Evolutionary conservation across 2,797 vertebrate genomes (phyloP).

Genomic region (Monodelphis domestica): DNA sequence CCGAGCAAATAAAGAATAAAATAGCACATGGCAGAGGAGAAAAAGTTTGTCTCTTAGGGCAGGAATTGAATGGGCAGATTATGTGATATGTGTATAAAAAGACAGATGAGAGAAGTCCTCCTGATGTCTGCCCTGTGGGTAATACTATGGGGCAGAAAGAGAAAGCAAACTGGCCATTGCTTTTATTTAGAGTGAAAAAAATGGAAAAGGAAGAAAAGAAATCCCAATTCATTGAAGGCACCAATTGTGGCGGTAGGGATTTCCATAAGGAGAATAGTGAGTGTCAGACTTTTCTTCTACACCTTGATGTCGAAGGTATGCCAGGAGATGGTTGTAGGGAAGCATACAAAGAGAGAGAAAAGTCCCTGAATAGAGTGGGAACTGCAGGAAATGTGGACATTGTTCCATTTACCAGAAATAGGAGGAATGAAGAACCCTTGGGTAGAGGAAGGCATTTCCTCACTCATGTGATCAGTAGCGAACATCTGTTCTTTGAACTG

Average conservation of each 20-base stretch:
- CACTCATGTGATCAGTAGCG: fast-evolving
- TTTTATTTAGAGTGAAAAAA: slow-evolving; percentile 49
- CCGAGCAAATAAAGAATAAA: not conserved
- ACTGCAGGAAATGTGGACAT: not conserved
- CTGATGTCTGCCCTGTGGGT: not conserved
- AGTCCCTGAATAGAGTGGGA: not conserved
- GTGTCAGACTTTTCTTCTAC: not conserved
- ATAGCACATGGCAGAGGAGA: not conserved
- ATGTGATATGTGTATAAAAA: not conserved
- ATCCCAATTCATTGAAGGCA: not conserved
- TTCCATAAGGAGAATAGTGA: slow-evolving; percentile 34
- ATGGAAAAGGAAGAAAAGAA: slow-evolving; percentile 12
- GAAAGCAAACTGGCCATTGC: not conserved
- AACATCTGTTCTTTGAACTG: not conserved
- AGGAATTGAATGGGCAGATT: not conserved
- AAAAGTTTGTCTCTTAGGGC: not conserved
- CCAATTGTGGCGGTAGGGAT: slow-evolving; percentile 22
- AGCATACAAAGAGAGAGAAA: not conserved
- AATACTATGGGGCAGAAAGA: slow-evolving; percentile 3
- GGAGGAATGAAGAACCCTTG: not conserved
- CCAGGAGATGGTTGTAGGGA: not conserved
- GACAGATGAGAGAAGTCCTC: not conserved
- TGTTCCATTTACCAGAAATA: not conserved
- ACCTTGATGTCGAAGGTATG: slow-evolving; percentile 25
- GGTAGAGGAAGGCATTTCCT: slow-evolving; percentile 27